A percentile compares a stretch with the other conserved stretches of the same genome.
phyloP scores from a whole-genome alignment of 2,888 invertebrate genomes.

The Ephialtes manifestator region DNA sequence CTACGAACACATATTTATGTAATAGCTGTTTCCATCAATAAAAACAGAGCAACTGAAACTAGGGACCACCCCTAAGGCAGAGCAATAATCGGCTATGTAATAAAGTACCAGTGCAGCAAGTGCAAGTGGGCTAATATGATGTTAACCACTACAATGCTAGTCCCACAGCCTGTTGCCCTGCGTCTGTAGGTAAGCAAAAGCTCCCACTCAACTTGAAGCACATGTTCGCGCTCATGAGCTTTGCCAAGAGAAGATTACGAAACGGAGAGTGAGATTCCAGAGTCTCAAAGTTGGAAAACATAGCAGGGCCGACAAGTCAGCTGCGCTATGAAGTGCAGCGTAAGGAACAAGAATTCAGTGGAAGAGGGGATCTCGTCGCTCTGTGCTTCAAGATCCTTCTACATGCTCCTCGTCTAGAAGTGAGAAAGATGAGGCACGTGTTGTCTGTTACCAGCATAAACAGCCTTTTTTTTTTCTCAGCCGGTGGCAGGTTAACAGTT shows the following conservation, averaged over 20 bases:
- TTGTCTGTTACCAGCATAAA: neutral
- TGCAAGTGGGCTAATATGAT: neutral
- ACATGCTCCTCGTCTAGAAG: neutral
- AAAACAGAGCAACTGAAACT: neutral
- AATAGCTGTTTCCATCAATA: neutral
- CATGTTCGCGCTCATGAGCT: neutral
- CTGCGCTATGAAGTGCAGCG: slow-evolving; percentile 22
- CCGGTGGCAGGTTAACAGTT: slow-evolving; percentile 27
- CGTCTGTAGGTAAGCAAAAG: neutral
- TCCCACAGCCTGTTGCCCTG: neutral
- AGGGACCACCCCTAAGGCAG: neutral
- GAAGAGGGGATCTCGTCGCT: neutral
- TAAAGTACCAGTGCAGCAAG: neutral
- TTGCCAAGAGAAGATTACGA: slow-evolving; percentile 27
- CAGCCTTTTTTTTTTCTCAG: slow-evolving; percentile 8
- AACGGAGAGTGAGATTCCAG: slow-evolving; percentile 15
- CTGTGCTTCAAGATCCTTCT: neutral
- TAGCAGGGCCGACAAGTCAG: slow-evolving; percentile 7
- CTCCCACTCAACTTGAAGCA: neutral
- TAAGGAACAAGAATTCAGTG: neutral
- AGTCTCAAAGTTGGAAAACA: slow-evolving; percentile 36
- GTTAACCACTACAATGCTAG: neutral
- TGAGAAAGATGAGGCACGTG: slow-evolving; percentile 43
- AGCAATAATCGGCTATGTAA: slow-evolving; percentile 9
- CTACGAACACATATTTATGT: no score